Evolutionary conservation across 1,140 invertebrate species (phyloP).

Genomic region (Pollicipes pollicipes): DNA sequence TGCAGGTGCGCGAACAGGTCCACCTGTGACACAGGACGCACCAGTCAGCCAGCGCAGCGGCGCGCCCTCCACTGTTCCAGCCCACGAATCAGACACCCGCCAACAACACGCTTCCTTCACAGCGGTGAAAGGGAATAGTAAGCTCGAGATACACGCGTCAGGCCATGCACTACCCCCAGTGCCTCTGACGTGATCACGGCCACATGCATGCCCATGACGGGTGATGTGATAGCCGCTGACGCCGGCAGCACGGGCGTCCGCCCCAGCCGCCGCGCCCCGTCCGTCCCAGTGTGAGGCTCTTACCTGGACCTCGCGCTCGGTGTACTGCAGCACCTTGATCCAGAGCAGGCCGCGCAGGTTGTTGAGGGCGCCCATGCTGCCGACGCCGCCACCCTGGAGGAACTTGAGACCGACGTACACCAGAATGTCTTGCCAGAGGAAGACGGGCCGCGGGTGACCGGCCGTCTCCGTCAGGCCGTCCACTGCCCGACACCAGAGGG

Average conservation of each 20-base stretch:
- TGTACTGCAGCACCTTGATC: slow-evolving; percentile 90
- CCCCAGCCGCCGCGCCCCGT: too few species aligned
- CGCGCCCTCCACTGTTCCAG: too few species aligned
- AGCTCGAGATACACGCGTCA: too few species aligned
- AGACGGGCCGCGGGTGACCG: slow-evolving; percentile 29
- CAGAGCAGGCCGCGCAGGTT: slow-evolving; percentile 79
- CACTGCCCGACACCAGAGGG: slow-evolving; percentile 36
- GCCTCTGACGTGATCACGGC: too few species aligned
- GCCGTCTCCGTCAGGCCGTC: slow-evolving; percentile 44
- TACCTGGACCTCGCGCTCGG: slow-evolving; percentile 74
- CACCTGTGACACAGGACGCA: slow-evolving; percentile 33
- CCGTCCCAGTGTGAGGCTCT: neutral
- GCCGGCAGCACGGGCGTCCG: neutral
- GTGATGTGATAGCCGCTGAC: too few species aligned
- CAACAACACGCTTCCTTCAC: too few species aligned
- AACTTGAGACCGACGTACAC: slow-evolving; percentile 76
- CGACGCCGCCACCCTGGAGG: slow-evolving; percentile 76
- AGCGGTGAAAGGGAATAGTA: too few species aligned
- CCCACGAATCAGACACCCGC: too few species aligned
- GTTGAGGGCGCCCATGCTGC: slow-evolving; percentile 79
- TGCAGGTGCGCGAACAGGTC: slow-evolving; percentile 72
- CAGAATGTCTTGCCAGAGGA: slow-evolving; percentile 74
- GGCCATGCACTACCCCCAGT: neutral
- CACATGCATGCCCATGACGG: too few species aligned
- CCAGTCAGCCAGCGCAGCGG: too few species aligned